Conservation (phyloP, 2,113 vertebrate species). For the Anseranas semipalmata region DNA sequence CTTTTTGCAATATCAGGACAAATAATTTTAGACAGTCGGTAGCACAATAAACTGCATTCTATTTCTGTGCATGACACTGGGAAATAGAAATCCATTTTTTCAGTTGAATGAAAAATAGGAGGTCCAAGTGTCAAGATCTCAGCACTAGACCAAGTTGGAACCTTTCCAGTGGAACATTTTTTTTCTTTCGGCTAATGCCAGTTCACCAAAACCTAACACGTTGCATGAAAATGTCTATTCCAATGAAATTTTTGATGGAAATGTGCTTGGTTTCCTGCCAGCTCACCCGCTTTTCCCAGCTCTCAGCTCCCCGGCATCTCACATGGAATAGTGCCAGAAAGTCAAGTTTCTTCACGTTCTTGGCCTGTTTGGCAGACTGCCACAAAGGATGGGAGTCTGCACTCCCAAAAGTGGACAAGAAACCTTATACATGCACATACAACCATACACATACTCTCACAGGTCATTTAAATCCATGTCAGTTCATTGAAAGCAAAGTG, state of each 20-base stretch:
- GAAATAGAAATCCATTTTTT: constrained; percentile 49
- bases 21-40: neutral
- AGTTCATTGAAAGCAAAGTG: constrained; percentile 59
- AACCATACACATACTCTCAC: constrained; percentile 59
- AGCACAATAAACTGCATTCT: neutral
- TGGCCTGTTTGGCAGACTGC: constrained; percentile 58
- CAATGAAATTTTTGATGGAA: constrained; percentile 69
- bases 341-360: constrained; percentile 58
- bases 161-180: constrained; percentile 67
- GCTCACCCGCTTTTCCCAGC: constrained; percentile 51
- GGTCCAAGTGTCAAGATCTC: constrained; percentile 5
- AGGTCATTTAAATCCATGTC: constrained; percentile 72
- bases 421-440: constrained; percentile 70
- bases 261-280: constrained; percentile 54
- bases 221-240: constrained; percentile 67
- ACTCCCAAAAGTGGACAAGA: constrained; percentile 65
- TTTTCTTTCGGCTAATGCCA: constrained; percentile 56
- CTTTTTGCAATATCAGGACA: neutral
- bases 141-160: constrained; percentile 40
- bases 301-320: constrained; percentile 54
- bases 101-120: constrained; percentile 12
- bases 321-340: constrained; percentile 29
- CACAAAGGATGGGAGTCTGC: constrained; percentile 60
- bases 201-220: constrained; percentile 63
- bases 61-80: neutral